A percentile compares a stretch with the other conserved stretches of the same genome.
Conservation (phyloP, 2,113 vertebrate species). For the Ptychochromis oligacanthus region DNA sequence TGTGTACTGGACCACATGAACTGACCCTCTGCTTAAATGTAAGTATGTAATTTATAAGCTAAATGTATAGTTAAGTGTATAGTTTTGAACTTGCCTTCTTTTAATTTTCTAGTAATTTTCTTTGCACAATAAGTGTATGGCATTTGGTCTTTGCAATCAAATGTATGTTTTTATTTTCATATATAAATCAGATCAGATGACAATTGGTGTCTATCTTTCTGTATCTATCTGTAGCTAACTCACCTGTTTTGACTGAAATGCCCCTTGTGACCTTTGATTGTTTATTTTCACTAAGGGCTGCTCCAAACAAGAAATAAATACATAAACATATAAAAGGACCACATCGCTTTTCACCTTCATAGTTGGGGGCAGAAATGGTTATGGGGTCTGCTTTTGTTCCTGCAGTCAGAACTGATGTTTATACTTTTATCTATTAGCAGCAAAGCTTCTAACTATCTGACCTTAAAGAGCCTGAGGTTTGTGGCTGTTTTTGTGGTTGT, state of each 20-base stretch:
- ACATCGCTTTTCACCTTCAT: constrained; percentile 5
- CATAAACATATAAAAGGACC: neutral
- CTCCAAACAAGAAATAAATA: neutral
- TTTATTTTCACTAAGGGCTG: neutral
- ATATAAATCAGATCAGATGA: neutral
- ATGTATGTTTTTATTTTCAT: neutral
- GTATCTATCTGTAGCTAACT: too few species aligned
- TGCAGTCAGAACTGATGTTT: constrained; percentile 28
- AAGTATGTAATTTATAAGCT: neutral
- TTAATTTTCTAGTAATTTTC: neutral
- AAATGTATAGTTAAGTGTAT: neutral
- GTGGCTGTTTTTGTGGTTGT: constrained; percentile 41
- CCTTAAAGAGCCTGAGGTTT: constrained; percentile 49
- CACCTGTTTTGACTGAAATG: too few species aligned
- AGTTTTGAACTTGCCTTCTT: neutral
- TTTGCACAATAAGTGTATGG: neutral
- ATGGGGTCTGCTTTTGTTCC: constrained; percentile 13
- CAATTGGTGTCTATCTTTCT: too few species aligned
- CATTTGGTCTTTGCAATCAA: too few species aligned
- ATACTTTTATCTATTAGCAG: constrained; percentile 21
- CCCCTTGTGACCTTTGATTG: neutral
- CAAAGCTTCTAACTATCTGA: constrained; percentile 33
- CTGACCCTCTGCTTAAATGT: neutral
- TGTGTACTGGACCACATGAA: neutral
- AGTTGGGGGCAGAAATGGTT: constrained; percentile 20